Evolutionary conservation across 2,797 vertebrate genomes (phyloP), one percentile per base, ranked within the genome.

Genomic region (Crocidura indochinensis): DNA sequence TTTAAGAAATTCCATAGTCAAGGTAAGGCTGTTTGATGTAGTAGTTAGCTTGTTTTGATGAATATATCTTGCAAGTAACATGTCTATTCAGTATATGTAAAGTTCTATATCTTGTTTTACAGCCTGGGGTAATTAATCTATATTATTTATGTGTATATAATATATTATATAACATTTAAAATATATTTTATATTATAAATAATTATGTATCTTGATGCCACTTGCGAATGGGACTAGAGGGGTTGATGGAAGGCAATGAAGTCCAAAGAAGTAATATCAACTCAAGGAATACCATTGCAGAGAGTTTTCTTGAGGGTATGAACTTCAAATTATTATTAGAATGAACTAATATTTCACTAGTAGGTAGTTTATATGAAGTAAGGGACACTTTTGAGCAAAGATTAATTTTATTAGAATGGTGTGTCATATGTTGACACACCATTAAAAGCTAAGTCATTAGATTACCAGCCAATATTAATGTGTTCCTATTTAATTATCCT

Each of bases 351-450:
- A n/a, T 38, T 29, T 88, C 62, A n/a, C 78, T 85, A 75, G 60
- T 60, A 74, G 4, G 26, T 77, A 86, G 29, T 46, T 73, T 81
- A 31, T 53, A 3, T 53, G 51, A 69, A 3, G n/a, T 46, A 85
- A 84, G 64, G 79, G 2, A 7, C 46, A 67, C 46, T 87, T 90
- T 91, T 84, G 79, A 49, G 71, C 53, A 76, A 73, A 87, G 47
- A 53, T 75, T 53, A 76, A 84, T 15, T 77, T 90, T 62, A 51
- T 27, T 85, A 79, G 47, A 80, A 85, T 62, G 87, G 73, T 53
- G 22, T 76, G 53, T 11, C 38, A 26, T 64, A 29, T 84, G 49
- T 22, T 27, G 64, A 60, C 85, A 77, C 51, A 20, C 83, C 77
- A 38, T 53, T 14, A 44, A 80, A 78, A 89, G 9, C 9, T 12